A percentile compares a stretch with the other conserved stretches of the same genome.
These are phyloP conservation scores for Chondrilla cf. caribensis DNA, from an alignment of 37 sponge, comb jelly and placozoan genomes.

Conservation along the genomic window DNA sequence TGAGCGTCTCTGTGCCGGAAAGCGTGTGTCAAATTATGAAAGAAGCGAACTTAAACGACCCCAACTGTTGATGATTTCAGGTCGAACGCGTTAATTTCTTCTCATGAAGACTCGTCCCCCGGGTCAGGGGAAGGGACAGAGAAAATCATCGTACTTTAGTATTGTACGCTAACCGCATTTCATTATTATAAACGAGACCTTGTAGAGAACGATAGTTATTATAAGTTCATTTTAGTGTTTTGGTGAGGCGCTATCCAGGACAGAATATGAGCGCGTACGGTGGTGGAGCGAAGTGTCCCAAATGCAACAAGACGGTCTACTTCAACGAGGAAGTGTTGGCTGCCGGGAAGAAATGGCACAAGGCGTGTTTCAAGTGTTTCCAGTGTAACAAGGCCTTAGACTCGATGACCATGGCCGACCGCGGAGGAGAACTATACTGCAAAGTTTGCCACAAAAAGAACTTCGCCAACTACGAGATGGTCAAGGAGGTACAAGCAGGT, in stretches of 20 bases:
- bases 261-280: slow-evolving; percentile 23
- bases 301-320: slow-evolving; percentile 87
- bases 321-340: slow-evolving; percentile 88
- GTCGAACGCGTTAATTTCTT: too few species aligned
- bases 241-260: not conserved
- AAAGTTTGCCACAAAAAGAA: slow-evolving; percentile 60
- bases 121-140: too few species aligned
- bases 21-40: too few species aligned
- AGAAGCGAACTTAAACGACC: too few species aligned
- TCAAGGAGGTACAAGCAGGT: not conserved
- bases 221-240: too few species aligned
- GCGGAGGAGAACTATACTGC: slow-evolving; percentile 69
- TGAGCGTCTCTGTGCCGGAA: too few species aligned
- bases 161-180: too few species aligned
- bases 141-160: too few species aligned
- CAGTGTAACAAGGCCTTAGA: slow-evolving; percentile 75
- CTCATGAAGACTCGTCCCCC: too few species aligned
- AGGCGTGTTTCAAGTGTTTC: slow-evolving; percentile 82
- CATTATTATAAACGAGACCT: too few species aligned
- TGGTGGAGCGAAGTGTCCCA: slow-evolving; percentile 71
- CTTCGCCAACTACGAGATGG: slow-evolving; percentile 31
- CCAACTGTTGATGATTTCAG: too few species aligned
- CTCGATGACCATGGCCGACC: slow-evolving; percentile 40
- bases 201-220: too few species aligned
- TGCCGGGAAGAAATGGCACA: slow-evolving; percentile 73